Conservation (phyloP, 2,113 vertebrate genomes). For the Columba livia region DNA sequence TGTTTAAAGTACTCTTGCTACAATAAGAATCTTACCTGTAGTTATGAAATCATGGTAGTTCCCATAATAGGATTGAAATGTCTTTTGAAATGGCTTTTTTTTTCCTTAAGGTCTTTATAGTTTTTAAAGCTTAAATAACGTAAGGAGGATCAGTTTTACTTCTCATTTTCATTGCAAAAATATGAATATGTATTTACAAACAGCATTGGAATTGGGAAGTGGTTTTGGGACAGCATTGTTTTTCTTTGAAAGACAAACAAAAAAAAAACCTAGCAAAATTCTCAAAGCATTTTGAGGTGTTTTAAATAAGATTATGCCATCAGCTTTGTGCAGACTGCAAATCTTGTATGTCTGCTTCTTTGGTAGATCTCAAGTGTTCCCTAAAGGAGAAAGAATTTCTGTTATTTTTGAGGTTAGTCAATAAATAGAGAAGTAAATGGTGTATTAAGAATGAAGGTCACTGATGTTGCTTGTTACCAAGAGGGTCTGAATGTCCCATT, state of each 20-base stretch:
- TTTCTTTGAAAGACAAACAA: not conserved
- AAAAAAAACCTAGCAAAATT: not conserved
- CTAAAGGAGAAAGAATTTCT: not conserved
- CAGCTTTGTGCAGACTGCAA: not conserved
- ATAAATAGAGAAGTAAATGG: not conserved
- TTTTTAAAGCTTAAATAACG: not conserved
- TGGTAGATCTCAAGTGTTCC: not conserved
- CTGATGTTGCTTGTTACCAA: not conserved
- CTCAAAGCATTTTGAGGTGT: not conserved
- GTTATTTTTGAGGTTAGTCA: not conserved
- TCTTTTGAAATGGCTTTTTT: no score
- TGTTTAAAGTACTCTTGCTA: not conserved
- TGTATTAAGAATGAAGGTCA: not conserved
- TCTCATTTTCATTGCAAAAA: not conserved
- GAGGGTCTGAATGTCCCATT: not conserved
- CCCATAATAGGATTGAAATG: not conserved
- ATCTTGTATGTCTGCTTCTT: not conserved
- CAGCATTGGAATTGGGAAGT: not conserved
- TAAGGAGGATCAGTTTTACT: not conserved
- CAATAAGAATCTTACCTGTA: not conserved
- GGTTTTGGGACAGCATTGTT: not conserved
- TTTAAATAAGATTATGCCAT: not conserved
- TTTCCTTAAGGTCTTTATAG: not conserved
- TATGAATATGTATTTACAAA: not conserved
- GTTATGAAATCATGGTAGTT: not conserved